Base-by-base conservation (phyloP, 2,113 vertebrate genomes). In the Theropithecus gelada region DNA sequence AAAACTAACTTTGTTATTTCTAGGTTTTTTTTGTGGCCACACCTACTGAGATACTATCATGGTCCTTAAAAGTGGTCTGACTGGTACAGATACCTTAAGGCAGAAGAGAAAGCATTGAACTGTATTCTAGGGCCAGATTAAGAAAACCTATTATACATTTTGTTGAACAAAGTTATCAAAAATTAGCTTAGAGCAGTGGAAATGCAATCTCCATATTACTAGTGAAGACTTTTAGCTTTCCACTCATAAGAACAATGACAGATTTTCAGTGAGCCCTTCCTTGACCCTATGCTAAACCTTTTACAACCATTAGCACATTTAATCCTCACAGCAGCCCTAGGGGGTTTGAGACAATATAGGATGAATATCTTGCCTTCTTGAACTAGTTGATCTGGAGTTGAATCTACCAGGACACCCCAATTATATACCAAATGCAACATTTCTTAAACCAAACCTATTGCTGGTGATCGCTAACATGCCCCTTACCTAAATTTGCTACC, bases 131-230 rank as follows among this genome's bases (percentile, higher is more conserved):
- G 22, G 17, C 48, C 25, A 52, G 38, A 55, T 43, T 22, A 72
- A 79, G 50, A 80, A 57, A 50, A 22, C 1, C 40, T 16, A 35
- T 52, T 48, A 64, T 57, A 79, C 1, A 17, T 88, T 45, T 45
- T 76, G 30, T 89, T 92, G 45, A 83, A 52, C 68, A 80, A 78
- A 93, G 27, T 90, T 16, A 87, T 92, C 14, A 86, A 82, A 85
- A 18, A 3, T 8, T 89, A 22, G 30, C 40, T 91, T 88, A 80
- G 32, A 94, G 61, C 30, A 89, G 27, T 59, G 6, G 32, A 92
- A 86, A 68, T n/a, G 38, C 40, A 94, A 52, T 75, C 40, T 86
- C 81, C 50, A 57, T 72, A 57, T 50, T 88, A 45, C 27, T 75
- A 38, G 12, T 90, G 38, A 90, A 90, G 52, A 95, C 55, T 57